Evolutionary conservation across 2,888 invertebrate species (phyloP), one percentile per base, ranked within the genome.

Genomic region (Drosophila testacea): DNA sequence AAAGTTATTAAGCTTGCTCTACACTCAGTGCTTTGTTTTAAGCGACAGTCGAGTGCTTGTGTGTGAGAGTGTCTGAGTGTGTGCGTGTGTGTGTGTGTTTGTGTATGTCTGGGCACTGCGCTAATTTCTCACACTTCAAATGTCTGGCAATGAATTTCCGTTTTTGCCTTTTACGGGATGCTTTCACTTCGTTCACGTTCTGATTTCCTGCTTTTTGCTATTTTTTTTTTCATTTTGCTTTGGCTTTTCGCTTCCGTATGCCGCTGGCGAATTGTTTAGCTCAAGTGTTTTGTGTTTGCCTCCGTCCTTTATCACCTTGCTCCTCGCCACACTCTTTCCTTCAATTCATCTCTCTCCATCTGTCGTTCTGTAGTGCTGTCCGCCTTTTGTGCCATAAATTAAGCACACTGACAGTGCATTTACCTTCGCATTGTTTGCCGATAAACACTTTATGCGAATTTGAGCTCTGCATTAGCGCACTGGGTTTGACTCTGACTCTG

Each of bases 111-210:
- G 80, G 71, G 61, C 77, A 68, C 51, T 61, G 72, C 78, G 87
- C 84, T 87, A 87, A 89, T 87, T 84, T 84, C 89, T 76, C 89
- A 89, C 82, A 82, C 85, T 88, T 87, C 73, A 72, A 80, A 73
- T 60, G 78, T 75, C 75, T 80, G 87, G 80, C 80, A 81, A 81
- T 85, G 87, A 82, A 89, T 87, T 89, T 87, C 82, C 89, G 89
- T 78, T 68, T 67, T 67, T 59, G 55, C 63, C 74, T 64, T 77
- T 36, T 50, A 52, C 47, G 57, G 72, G 73, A 69, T 73, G 73
- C 67, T 71, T 69, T 75, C 75, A 62, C 71, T 71, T 54, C 55
- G 48, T 66, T 70, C 73, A 76, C 80, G 61, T 70, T 79, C 77
- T 78, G 78, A 80, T 80, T 78, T 80, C 81, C 78, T 81, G 79